Evolutionary conservation across 2,113 vertebrate genomes (phyloP).

Genomic region (Paramormyrops kingsleyae): DNA sequence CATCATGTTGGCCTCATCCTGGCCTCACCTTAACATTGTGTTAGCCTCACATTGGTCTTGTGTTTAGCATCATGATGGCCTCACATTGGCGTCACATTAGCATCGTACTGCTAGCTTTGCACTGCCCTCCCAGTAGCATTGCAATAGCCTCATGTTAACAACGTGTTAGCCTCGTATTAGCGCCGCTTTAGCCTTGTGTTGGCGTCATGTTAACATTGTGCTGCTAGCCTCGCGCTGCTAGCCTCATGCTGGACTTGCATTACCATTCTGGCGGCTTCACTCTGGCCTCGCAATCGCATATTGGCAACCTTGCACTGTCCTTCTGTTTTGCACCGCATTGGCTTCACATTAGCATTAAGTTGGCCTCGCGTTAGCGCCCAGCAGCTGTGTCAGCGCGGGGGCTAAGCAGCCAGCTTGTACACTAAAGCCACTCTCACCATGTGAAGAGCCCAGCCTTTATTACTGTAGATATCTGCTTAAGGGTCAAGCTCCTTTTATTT

Average conservation of each 20-base stretch:
- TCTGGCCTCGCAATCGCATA: not conserved
- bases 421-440: not conserved
- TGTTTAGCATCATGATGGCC: not conserved
- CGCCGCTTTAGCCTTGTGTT: not conserved
- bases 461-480: not conserved
- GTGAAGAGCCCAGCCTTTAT: not conserved
- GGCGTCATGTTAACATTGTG: not conserved
- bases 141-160: not conserved
- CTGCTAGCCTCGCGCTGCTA: not conserved
- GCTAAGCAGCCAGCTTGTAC: not conserved
- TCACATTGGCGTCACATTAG: not conserved
- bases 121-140: not conserved
- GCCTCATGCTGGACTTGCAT: not conserved
- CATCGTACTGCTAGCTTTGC: not conserved
- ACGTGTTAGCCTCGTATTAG: not conserved
- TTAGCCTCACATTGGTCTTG: not conserved
- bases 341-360: not conserved
- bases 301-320: not conserved
- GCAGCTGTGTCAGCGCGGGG: not conserved
- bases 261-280: not conserved
- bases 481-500: not conserved
- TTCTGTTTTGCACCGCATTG: not conserved
- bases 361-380: not conserved
- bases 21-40: not conserved
- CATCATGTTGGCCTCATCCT: not conserved